Conservation (phyloP, 2,113 vertebrate genomes). For the Stegastes partitus region DNA sequence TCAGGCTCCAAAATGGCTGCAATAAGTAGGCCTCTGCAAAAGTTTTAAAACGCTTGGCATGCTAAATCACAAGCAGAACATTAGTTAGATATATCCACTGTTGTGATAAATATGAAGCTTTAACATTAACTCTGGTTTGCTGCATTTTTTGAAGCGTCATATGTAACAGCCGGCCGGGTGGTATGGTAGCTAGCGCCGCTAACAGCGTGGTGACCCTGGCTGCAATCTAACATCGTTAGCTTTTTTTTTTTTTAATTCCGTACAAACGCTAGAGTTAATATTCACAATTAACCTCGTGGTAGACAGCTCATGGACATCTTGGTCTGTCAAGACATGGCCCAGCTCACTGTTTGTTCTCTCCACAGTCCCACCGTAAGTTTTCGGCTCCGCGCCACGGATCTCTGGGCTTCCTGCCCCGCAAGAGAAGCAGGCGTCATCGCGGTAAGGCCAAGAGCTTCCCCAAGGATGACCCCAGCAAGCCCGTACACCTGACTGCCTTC, state of each 20-base stretch:
- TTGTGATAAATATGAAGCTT: too few species aligned
- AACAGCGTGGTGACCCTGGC: too few species aligned
- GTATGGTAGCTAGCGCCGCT: too few species aligned
- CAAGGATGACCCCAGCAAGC: constrained; percentile 94
- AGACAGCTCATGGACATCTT: too few species aligned
- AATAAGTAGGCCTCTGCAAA: not conserved
- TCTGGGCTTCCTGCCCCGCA: constrained; percentile 96
- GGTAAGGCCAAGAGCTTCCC: constrained; percentile 99
- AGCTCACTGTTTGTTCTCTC: not conserved
- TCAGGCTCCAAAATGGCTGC: constrained; percentile 50
- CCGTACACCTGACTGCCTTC: constrained; percentile 96
- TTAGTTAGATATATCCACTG: not conserved
- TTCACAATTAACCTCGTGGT: too few species aligned
- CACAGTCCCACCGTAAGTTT: constrained; percentile 98
- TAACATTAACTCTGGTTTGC: too few species aligned
- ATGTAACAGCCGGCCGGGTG: too few species aligned
- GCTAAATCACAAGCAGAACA: not conserved
- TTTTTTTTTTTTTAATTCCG: too few species aligned
- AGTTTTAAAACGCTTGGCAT: not conserved
- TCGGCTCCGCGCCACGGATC: constrained; percentile 97
- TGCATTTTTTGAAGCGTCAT: too few species aligned
- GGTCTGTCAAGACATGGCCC: not conserved
- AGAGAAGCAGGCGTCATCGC: constrained; percentile 93
- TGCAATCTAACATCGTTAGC: too few species aligned
- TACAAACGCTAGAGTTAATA: too few species aligned